Evolutionary conservation across 1,140 invertebrate species (phyloP), one percentile per base, ranked within the genome.

Genomic region (Drosophila punjabiensis): DNA sequence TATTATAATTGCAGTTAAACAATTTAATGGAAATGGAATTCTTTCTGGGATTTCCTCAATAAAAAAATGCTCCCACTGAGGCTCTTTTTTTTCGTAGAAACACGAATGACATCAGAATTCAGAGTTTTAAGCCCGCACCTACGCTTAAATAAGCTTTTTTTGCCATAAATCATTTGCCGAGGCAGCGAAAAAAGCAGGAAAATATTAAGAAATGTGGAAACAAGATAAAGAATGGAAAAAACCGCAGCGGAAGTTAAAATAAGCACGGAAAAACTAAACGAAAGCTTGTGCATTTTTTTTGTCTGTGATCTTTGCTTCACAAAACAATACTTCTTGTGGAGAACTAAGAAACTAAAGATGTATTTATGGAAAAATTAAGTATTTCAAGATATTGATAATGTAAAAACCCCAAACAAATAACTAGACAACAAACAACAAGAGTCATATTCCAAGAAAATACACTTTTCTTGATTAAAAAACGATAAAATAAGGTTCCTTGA

Each of bases 91-190:
- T 56, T n/a, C 2, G 0, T 37, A 52, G 37, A 53, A 32, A 18
- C 24, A 10, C 24, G 2, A 8, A 64, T 65, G 50, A 65, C 28
- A 56, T 65, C 28, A 58, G 62, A 59, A 13, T 13, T 65, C 16
- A 10, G n/a, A n/a, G 35, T 28, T 65, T 43, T 20, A n/a, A 58
- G 14, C 35, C 35, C 35, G 50, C 33, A 56, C 50, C 62, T 28
- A 64, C 48, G 33, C 62, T 56, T 24, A 18, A 61, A 62, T 10
- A 53, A 64, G 35, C 33, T 24, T 41, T 41, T 52, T 63, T 39
- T 35, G 16, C 13, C 30, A 50, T 58, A 65, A 65, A 58, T 65
- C 63, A 56, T 58, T 41, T 20, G 11, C 5, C 6, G 18, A 16
- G 13, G 4, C 24, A 35, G 33, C 35, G 43, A 52, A 55, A 37